Percentiles rank a stretch among this genome's conserved stretches.
Conservation (phyloP, 92 coral and sea anemone genomes). For the Virgularia gustaviana region DNA sequence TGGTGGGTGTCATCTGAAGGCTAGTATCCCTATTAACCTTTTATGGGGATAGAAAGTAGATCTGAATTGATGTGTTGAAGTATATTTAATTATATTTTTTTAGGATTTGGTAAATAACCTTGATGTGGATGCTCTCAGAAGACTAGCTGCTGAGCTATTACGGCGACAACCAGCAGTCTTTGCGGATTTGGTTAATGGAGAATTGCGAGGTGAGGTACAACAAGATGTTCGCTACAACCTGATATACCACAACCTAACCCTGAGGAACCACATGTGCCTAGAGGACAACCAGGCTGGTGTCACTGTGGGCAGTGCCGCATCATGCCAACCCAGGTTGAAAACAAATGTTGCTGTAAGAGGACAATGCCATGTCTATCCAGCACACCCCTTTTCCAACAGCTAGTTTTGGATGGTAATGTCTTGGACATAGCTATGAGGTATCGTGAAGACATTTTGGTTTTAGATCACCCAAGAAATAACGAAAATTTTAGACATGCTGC, state of each 20-base stretch:
- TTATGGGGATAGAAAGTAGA: no score
- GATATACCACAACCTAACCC: no score
- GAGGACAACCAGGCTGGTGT: background rate
- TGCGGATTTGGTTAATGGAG: constrained; percentile 34
- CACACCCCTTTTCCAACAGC: constrained; percentile 30
- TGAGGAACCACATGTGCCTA: constrained; percentile 1
- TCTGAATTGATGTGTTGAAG: no score
- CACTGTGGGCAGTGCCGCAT: background rate
- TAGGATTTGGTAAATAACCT: constrained; percentile 20
- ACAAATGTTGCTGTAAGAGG: constrained; percentile 27
- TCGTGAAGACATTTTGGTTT: constrained; percentile 35
- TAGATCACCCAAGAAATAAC: constrained; percentile 40
- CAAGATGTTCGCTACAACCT: constrained; percentile 4
- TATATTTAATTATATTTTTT: no score
- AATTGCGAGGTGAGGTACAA: background rate
- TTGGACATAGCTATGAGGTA: constrained; percentile 37
- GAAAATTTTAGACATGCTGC: constrained; percentile 44
- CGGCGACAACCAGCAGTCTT: constrained; percentile 25
- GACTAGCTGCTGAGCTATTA: constrained; percentile 23
- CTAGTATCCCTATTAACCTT: no score
- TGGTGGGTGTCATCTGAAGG: background rate
- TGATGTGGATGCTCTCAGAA: background rate
- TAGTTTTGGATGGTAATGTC: constrained; percentile 42
- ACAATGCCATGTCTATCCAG: constrained; percentile 19
- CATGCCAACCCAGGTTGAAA: constrained; percentile 35